Evolutionary conservation across 2,888 invertebrate genomes (phyloP).

Genomic region (Chymomyza procnemis): DNA sequence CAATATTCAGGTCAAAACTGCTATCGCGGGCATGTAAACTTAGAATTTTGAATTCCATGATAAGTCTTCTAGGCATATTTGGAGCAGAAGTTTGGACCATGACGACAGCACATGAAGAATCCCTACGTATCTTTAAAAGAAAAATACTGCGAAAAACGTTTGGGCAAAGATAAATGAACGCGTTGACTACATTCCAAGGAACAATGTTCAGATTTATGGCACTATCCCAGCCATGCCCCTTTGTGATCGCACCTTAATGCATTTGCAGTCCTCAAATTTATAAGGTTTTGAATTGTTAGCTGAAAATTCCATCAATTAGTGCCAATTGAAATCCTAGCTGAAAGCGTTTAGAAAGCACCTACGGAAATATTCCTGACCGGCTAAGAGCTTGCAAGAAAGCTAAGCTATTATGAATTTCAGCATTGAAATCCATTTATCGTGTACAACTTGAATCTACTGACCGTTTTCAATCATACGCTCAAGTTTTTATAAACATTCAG

Average conservation of each 20-base stretch:
- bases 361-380: constrained; percentile 45
- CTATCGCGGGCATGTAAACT: no score
- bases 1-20: no score
- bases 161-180: no score
- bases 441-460: constrained; percentile 24
- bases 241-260: constrained; percentile 46
- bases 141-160: no score
- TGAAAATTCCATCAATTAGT: constrained; percentile 14
- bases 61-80: no score
- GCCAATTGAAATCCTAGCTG: no score
- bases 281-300: constrained; percentile 70
- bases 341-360: constrained; percentile 23
- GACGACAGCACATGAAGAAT: no score
- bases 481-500: constrained; percentile 33
- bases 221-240: constrained; percentile 52
- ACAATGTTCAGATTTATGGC: constrained; percentile 67
- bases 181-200: no score
- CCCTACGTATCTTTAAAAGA: no score
- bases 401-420: constrained; percentile 3
- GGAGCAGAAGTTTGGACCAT: no score
- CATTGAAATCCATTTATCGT: constrained; percentile 25
- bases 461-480: not conserved
- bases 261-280: constrained; percentile 60
- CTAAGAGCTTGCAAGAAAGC: constrained; percentile 10
- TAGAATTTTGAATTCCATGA: no score